Percentiles rank a stretch among this genome's conserved stretches.
These are phyloP conservation scores for Lochmaea crataegi DNA, from an alignment of 2,888 invertebrate genomes.

Conservation along the genomic window DNA sequence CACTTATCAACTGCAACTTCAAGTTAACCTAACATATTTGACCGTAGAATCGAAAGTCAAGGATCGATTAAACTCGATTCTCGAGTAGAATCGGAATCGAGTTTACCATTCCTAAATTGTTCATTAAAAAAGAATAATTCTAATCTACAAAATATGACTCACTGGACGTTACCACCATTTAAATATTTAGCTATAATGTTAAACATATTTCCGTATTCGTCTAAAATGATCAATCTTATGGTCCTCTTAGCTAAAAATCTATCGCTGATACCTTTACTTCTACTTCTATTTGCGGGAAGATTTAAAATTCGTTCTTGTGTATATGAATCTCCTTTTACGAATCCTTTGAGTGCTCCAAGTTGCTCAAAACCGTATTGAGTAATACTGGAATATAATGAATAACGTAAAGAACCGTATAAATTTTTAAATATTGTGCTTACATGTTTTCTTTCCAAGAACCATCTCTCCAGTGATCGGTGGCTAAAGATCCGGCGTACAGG, in stretches of 20 bases:
- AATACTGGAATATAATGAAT: constrained; percentile 50
- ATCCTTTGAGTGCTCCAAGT: constrained; percentile 73
- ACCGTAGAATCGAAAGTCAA: too few species aligned
- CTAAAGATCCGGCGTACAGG: constrained; percentile 69
- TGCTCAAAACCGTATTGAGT: constrained; percentile 69
- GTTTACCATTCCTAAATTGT: too few species aligned
- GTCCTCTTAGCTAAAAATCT: constrained; percentile 50
- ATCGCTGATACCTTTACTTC: constrained; percentile 53
- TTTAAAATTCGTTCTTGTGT: constrained; percentile 65
- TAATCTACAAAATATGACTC: constrained; percentile 54
- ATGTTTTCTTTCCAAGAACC: constrained; percentile 69
- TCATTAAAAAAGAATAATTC: background rate
- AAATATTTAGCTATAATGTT: constrained; percentile 69
- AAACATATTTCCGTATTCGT: constrained; percentile 70
- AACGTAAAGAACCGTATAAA: background rate
- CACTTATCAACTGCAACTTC: too few species aligned
- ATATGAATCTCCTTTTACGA: constrained; percentile 66
- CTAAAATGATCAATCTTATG: constrained; percentile 57
- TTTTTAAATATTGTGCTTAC: constrained; percentile 62
- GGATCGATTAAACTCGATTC: too few species aligned
- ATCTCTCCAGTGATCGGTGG: constrained; percentile 71
- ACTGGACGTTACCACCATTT: constrained; percentile 70
- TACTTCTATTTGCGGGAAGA: constrained; percentile 65
- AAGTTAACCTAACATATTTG: too few species aligned
- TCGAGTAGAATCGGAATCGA: too few species aligned